Evolutionary conservation across 2,797 vertebrate species (phyloP), one percentile per base, ranked within the genome.

Genomic region (Tragopan temminckii): DNA sequence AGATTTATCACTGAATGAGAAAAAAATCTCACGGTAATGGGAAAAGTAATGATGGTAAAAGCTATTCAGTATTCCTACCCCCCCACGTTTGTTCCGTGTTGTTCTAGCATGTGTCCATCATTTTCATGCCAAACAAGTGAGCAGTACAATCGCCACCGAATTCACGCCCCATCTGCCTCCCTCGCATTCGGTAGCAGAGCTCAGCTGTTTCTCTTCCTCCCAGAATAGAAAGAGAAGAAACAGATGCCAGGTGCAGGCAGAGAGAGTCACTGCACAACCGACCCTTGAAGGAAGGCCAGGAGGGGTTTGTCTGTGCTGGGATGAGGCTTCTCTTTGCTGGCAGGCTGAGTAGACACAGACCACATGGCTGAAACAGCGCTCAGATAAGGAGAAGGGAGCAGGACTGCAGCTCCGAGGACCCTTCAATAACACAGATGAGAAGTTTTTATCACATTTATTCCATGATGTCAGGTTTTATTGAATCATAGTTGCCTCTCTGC

Each of bases 91-190:
- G 53, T 45, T 85, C 70, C 1, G 4, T 16, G 58, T n/a, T 53
- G 82, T 77, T 91, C 63, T 18, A 19, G 58, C 35, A 9, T 12
- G 25, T 85, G 83, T 24, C 78, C 7, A 0, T 94, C 52, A 3
- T 25, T 87, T 90, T 17, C 13, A 13, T 94, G 93, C 90, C 89
- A 81, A 89, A 74, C 85, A 89, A 89, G 75, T 16, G 77, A 91
- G 93, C 85, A 81, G 80, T 17, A 14, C 33, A 66, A 79, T 45
- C 93, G 5, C 68, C 59, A 6, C 72, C 57, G 93, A 79, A 68
- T 90, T 63, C 69, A 27, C 52, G 74, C 48, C 61, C 97, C 96
- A 97, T 96, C 96, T 96, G 96, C 77, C 72, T 77, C 71, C 64
- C 50, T 50, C 35, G 5, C 46, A 11, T 27, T 81, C 40, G 48